Conservation (phyloP, 2,797 vertebrate genomes). For the Harpagifer antarcticus region DNA sequence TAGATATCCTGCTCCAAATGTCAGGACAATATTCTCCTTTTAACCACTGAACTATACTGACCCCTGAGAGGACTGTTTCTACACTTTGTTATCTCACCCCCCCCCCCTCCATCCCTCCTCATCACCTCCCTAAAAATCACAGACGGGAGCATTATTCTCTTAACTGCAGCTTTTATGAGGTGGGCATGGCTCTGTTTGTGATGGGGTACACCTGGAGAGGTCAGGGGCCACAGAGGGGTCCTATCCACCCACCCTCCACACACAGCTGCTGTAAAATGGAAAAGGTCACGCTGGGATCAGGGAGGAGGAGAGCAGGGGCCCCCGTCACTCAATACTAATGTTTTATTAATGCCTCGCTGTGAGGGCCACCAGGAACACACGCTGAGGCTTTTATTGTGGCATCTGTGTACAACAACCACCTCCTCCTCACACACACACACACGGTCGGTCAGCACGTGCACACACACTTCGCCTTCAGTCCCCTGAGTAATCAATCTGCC, state of each 20-base stretch:
- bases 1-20: slow-evolving; percentile 49
- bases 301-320: slow-evolving; percentile 62
- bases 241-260: slow-evolving; percentile 47
- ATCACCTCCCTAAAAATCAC: slow-evolving; percentile 13
- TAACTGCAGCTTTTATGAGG: slow-evolving; percentile 40
- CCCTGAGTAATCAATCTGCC: slow-evolving; percentile 80
- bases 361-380: slow-evolving; percentile 80
- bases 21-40: slow-evolving; percentile 32
- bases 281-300: slow-evolving; percentile 69
- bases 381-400: slow-evolving; percentile 83
- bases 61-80: slow-evolving; percentile 49
- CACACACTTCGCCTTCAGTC: slow-evolving; percentile 66
- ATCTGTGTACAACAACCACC: slow-evolving; percentile 80
- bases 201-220: slow-evolving; percentile 78
- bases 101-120: too few species aligned
- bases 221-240: slow-evolving; percentile 56
- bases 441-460: slow-evolving; percentile 65
- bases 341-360: slow-evolving; percentile 87
- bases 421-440: slow-evolving; percentile 23
- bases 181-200: slow-evolving; percentile 49
- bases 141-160: slow-evolving; percentile 27
- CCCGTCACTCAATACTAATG: slow-evolving; percentile 85
- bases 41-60: slow-evolving; percentile 34
- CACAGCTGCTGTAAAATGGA: slow-evolving; percentile 81
- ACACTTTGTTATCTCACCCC: slow-evolving; percentile 33